Base-by-base conservation (phyloP, 1,140 invertebrate genomes). In the Drosophila paulistorum region DNA sequence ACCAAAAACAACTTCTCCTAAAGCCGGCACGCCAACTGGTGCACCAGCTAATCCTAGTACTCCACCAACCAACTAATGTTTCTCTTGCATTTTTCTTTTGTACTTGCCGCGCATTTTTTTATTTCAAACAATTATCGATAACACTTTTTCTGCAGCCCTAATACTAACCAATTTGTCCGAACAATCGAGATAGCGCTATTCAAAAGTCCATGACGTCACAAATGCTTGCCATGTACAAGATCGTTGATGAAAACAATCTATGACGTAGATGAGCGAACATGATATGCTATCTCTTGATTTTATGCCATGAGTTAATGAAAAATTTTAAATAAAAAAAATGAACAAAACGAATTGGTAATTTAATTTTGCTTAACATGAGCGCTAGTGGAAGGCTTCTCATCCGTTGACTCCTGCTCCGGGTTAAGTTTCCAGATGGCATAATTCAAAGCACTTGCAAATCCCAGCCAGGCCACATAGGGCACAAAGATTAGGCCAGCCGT, bases 381-480 rank as follows among this genome's bases (percentile, higher is more conserved):
- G 17, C 73, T 70, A n/a, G 66, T 64, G 2, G 74, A 61, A n/a
- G 74, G 74, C 33, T 77, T 70, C 41, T 77, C 74, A 17, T 77
- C 78, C 17, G 55, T 61, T 9, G n/a, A 10, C 33, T 66, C 30
- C 51, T 78, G 51, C 23, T 87, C 63, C 0, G 84, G 81, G 30
- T 87, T 87, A 0, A 87, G 77, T 5, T 90, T 87, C 81, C 68
- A 85, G 48, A 87, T 78, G 67, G 84, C 74, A 35, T 85, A 87
- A 62, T 87, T 87, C n/a, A 87, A 62, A 2, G 84, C 79, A 3
- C 84, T 86, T 10, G 96, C 96, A 64, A 96, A 93, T 2, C 94
- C 93, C n/a, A 95, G 90, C 96, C 97, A 98, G 2, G 94, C 94
- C 3, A 97, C 84, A 89, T 98, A 98, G 0, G 97, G 97, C 41